Percentiles rank a stretch among this genome's conserved stretches.
Conservation (phyloP, 2,113 vertebrate species). For the Riparia riparia region DNA sequence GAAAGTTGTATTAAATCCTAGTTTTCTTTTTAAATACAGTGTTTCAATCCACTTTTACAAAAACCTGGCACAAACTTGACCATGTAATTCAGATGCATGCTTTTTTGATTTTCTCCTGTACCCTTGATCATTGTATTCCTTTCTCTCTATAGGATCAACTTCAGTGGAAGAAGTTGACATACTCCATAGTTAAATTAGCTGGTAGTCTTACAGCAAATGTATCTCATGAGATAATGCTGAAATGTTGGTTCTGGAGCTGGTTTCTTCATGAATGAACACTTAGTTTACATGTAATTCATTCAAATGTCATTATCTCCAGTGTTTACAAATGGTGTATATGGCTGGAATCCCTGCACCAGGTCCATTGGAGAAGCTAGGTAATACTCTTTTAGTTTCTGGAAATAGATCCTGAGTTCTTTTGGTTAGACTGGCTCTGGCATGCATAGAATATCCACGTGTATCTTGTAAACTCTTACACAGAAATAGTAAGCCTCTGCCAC, state of each 20-base stretch:
- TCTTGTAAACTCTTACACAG: not conserved
- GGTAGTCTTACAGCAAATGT: not conserved
- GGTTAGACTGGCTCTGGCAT: not conserved
- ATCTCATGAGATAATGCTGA: not conserved
- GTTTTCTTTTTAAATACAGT: not conserved
- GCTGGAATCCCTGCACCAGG: not conserved
- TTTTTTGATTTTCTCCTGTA: not conserved
- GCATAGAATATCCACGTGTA: not conserved
- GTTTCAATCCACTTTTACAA: not conserved
- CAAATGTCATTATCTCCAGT: not conserved
- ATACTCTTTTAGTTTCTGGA: not conserved
- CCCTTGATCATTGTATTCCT: not conserved
- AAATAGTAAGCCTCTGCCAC: not conserved
- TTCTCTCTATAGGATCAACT: not conserved
- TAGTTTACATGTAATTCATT: not conserved
- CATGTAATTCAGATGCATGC: not conserved
- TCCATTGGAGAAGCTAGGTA: not conserved
- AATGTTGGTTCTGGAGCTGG: not conserved
- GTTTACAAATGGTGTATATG: not conserved
- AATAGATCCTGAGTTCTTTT: not conserved
- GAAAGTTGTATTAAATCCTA: not conserved
- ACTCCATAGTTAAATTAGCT: not conserved
- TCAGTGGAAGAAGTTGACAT: not conserved
- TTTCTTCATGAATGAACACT: not conserved
- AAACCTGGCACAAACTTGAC: accelerated